phyloP scores from a whole-genome alignment of 2,113 vertebrate species.

The Plecotus auritus region DNA sequence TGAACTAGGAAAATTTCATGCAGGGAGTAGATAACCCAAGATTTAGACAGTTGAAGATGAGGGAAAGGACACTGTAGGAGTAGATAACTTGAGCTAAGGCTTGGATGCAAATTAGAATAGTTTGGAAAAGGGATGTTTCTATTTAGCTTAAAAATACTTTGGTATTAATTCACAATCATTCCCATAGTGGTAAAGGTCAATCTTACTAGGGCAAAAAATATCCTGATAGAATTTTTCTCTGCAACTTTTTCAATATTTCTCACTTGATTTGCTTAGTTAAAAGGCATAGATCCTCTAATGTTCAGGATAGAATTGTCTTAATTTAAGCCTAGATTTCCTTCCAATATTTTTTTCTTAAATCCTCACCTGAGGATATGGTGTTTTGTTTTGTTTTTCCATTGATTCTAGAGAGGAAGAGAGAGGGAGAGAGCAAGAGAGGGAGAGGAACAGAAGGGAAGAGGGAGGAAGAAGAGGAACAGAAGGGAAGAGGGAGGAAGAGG shows the following conservation, averaged over 20 bases:
- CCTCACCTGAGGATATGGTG: background rate
- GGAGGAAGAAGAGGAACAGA: too few species aligned
- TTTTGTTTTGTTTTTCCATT: background rate
- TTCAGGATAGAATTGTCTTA: background rate
- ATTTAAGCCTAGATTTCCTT: background rate
- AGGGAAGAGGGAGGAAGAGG: too few species aligned
- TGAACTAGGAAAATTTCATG: conserved; percentile 14
- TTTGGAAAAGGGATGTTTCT: conserved; percentile 18
- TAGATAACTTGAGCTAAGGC: conserved; percentile 21
- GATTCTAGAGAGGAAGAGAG: background rate
- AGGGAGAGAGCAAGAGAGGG: background rate
- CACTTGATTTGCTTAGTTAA: conserved; percentile 19
- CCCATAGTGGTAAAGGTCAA: background rate
- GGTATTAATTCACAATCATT: background rate
- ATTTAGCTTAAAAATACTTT: conserved; percentile 4
- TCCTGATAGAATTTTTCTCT: background rate
- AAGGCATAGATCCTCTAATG: background rate
- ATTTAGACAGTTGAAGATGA: conserved; percentile 17
- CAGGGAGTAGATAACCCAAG: background rate
- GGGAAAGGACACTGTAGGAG: background rate
- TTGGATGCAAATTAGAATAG: background rate
- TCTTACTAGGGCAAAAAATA: background rate
- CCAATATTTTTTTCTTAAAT: background rate
- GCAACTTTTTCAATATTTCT: background rate
- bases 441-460: too few species aligned